Percentiles rank a stretch among this genome's conserved stretches.
phyloP scores from a whole-genome alignment of 2,888 invertebrate genomes.

The Drosophila falleni region DNA sequence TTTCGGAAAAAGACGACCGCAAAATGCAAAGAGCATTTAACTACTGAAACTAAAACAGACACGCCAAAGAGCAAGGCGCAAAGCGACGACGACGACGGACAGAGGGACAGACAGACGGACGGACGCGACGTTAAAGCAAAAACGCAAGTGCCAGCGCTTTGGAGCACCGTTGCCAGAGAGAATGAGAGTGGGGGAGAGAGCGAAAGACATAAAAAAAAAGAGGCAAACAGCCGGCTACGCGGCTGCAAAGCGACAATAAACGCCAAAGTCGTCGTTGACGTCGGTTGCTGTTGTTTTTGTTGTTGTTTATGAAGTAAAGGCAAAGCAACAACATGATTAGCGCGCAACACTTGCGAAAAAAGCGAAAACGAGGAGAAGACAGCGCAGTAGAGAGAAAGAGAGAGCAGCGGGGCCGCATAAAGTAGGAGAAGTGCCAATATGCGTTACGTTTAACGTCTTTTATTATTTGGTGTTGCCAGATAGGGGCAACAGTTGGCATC shows the following conservation, averaged over 20 bases:
- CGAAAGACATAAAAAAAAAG: slow-evolving; percentile 33
- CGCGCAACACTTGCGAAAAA: slow-evolving; percentile 51
- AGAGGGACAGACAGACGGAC: neutral
- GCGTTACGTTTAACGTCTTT: slow-evolving; percentile 18
- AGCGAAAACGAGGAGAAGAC: slow-evolving; percentile 27
- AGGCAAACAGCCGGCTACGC: slow-evolving; percentile 40
- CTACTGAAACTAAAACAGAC: slow-evolving; percentile 68
- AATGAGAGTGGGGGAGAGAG: slow-evolving; percentile 30
- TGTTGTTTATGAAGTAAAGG: slow-evolving; percentile 36
- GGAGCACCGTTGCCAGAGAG: slow-evolving; percentile 46
- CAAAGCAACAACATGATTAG: slow-evolving; percentile 45
- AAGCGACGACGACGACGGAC: slow-evolving; percentile 32
- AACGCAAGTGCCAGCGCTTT: slow-evolving; percentile 47
- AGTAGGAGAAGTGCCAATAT: slow-evolving; percentile 40
- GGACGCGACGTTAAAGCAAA: slow-evolving; percentile 32
- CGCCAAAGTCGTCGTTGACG: slow-evolving; percentile 25
- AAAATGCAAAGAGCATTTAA: slow-evolving; percentile 76
- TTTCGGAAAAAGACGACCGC: slow-evolving; percentile 73
- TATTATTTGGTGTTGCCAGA: slow-evolving; percentile 41
- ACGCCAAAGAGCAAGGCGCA: slow-evolving; percentile 62
- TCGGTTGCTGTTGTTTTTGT: slow-evolving; percentile 18
- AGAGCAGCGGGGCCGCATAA: slow-evolving; percentile 22
- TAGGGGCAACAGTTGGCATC: slow-evolving; percentile 32
- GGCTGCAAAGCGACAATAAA: slow-evolving; percentile 58
- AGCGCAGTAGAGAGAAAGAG: neutral